These are phyloP conservation scores for Centropristis striata DNA, from an alignment of 2,113 vertebrate genomes.

Conservation along the genomic window DNA sequence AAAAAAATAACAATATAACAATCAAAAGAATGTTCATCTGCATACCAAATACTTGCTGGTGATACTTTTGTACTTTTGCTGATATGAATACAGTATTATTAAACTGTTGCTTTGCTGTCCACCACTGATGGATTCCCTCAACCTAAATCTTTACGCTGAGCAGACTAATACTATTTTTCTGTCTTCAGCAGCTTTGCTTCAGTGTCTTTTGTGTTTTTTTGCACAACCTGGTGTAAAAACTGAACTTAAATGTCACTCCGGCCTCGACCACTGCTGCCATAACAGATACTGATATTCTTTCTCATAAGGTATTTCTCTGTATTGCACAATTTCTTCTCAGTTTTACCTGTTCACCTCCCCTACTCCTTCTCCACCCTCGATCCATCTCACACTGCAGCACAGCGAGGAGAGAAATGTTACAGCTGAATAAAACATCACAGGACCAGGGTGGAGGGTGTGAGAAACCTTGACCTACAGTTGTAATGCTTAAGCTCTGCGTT, in stretches of 20 bases:
- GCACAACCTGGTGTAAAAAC: not conserved
- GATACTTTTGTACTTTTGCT: no score
- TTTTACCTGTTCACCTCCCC: not conserved
- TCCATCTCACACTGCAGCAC: conserved; percentile 10
- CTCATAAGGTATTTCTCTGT: conserved; percentile 21
- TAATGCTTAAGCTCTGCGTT: no score
- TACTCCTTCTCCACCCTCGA: not conserved
- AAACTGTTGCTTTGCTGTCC: no score
- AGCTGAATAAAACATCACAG: conserved; percentile 66
- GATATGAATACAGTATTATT: not conserved
- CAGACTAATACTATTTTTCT: no score
- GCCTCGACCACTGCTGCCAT: no score
- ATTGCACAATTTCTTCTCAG: not conserved
- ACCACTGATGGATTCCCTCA: no score
- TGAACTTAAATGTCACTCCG: conserved; percentile 40
- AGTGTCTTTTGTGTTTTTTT: not conserved
- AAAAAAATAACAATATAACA: not conserved
- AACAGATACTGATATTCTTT: not conserved
- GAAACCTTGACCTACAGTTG: conserved; percentile 31
- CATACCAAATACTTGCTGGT: not conserved
- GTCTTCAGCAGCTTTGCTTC: not conserved
- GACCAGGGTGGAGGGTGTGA: conserved; percentile 22
- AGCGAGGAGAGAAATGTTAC: conserved; percentile 25
- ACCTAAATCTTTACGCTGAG: no score
- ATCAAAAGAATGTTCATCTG: not conserved